phyloP scores from a whole-genome alignment of 53 echinoderm and acorn worm species.

The Holothuria leucospilota region DNA sequence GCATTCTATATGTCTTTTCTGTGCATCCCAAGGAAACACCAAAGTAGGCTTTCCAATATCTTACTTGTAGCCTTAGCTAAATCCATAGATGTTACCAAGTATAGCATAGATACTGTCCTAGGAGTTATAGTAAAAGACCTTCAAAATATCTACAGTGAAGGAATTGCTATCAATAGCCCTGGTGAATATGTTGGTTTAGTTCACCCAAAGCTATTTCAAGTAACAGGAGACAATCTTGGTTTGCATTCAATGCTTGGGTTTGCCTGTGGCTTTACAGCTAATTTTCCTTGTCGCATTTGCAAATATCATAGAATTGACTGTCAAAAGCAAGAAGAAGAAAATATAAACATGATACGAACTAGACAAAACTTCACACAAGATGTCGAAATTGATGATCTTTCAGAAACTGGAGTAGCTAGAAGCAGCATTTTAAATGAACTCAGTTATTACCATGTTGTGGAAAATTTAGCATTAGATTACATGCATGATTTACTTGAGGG shows the following conservation, averaged over 20 bases:
- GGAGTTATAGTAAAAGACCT: constrained; percentile 53
- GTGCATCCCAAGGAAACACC: constrained; percentile 51
- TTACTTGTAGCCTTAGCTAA: constrained; percentile 57
- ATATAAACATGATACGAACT: constrained; percentile 44
- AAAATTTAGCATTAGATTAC: constrained; percentile 55
- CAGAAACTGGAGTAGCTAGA: constrained; percentile 12
- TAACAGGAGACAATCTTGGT: constrained; percentile 60
- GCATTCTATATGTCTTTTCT: constrained; percentile 58
- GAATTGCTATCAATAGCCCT: constrained; percentile 26
- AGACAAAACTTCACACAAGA: constrained; percentile 52
- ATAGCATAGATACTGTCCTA: constrained; percentile 61
- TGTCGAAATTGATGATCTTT: constrained; percentile 18
- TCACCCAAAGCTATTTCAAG: constrained; percentile 56
- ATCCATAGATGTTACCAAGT: constrained; percentile 34
- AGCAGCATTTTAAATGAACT: constrained; percentile 41
- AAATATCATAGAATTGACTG: constrained; percentile 46
- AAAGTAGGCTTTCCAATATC: constrained; percentile 59
- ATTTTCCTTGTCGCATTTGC: constrained; percentile 55
- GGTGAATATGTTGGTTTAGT: constrained; percentile 51
- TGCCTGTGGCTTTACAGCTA: constrained; percentile 63
- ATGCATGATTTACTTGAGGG: constrained; percentile 76
- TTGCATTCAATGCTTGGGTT: constrained; percentile 51
- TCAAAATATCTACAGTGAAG: constrained; percentile 39
- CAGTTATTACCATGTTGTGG: constrained; percentile 53
- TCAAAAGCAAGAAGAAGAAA: constrained; percentile 50